Conservation (phyloP, 2,797 vertebrate genomes). For the Sparus aurata region DNA sequence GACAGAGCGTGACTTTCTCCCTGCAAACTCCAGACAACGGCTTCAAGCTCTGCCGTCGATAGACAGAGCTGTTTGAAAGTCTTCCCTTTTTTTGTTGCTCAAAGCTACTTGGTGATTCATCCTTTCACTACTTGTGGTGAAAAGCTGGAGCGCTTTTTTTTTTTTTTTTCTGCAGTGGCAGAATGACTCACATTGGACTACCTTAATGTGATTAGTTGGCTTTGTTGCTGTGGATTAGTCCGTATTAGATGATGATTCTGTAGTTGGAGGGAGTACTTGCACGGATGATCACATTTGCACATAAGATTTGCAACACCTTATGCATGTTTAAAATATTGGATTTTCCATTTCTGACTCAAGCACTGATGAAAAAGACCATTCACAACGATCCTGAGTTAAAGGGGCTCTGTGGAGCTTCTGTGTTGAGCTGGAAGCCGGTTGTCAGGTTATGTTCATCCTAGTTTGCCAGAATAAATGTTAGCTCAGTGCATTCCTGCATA, state of each 20-base stretch:
- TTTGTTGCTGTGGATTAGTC: constrained; percentile 57
- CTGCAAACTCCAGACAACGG: constrained; percentile 55
- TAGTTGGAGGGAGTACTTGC: constrained; percentile 13
- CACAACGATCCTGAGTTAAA: constrained; percentile 15
- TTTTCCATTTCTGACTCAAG: constrained; percentile 1
- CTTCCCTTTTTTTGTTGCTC: constrained; percentile 53
- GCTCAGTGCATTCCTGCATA: no score
- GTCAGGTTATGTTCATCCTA: no score
- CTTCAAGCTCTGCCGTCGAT: constrained; percentile 38
- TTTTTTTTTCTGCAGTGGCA: constrained; percentile 25
- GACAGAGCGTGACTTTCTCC: constrained; percentile 63
- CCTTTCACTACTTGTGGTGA: constrained; percentile 36
- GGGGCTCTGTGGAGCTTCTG: not conserved
- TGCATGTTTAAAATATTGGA: constrained; percentile 13
- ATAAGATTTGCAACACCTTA: constrained; percentile 7
- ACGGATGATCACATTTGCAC: constrained; percentile 25
- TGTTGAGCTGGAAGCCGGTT: no score
- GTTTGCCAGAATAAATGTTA: no score
- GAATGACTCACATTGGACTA: constrained; percentile 60
- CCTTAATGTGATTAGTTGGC: constrained; percentile 54
- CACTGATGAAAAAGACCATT: not conserved
- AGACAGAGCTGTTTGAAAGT: constrained; percentile 51
- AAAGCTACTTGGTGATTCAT: constrained; percentile 62
- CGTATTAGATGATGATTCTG: constrained; percentile 33
- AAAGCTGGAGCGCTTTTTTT: constrained; percentile 44